A percentile compares a stretch with the other conserved stretches of the same genome.
Conservation (phyloP, 2,113 vertebrate genomes). For the Perognathus longimembris region DNA sequence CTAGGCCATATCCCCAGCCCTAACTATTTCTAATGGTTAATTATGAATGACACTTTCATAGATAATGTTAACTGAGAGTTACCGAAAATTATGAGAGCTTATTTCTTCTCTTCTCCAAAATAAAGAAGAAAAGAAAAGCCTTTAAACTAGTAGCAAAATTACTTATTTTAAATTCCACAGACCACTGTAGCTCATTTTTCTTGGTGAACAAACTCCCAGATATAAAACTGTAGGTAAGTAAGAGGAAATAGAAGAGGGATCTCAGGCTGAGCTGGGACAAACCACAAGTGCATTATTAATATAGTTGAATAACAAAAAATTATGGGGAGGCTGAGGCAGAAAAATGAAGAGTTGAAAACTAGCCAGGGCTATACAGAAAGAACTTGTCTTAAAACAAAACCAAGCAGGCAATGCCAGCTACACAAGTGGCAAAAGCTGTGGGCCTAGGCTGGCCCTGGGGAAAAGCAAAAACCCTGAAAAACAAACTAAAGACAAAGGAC, state of each 20-base stretch:
- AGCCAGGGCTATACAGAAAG: no score
- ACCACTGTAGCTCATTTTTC: background rate
- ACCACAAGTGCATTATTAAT: background rate
- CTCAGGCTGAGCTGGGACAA: background rate
- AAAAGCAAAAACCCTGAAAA: no score
- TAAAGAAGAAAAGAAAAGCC: background rate
- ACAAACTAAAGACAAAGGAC: no score
- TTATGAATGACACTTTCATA: background rate
- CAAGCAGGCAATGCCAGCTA: no score
- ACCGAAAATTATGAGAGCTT: slow-evolving; percentile 42
- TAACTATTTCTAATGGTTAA: background rate
- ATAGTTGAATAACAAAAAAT: slow-evolving; percentile 3
- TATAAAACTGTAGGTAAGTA: background rate
- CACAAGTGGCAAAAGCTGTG: no score
- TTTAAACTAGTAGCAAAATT: slow-evolving; percentile 48
- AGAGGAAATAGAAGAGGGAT: background rate
- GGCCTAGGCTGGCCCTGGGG: no score
- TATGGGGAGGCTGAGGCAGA: background rate
- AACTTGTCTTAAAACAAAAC: background rate
- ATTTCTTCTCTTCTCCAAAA: background rate
- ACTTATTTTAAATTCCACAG: slow-evolving; percentile 20
- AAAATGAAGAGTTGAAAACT: background rate
- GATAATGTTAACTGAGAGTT: slow-evolving; percentile 53
- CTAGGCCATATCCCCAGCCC: no score
- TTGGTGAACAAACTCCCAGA: background rate